Evolutionary conservation across 2,888 invertebrate genomes (phyloP).

Genomic region (Boloria selene): DNA sequence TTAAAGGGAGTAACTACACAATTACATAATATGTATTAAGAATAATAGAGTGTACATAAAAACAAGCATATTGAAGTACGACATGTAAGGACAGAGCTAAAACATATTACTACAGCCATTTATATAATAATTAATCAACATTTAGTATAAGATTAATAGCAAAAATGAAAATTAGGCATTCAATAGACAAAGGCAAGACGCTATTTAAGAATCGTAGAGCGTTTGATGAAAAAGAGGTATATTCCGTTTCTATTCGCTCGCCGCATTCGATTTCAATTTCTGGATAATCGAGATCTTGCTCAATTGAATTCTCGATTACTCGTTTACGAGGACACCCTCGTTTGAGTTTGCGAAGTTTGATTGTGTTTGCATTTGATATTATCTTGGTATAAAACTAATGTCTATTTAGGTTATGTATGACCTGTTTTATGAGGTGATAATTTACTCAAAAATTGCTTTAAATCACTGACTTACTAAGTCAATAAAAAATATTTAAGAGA

Average conservation of each 20-base stretch:
- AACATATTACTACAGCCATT: too few species aligned
- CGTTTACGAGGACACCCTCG: conserved; percentile 72
- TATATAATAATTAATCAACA: too few species aligned
- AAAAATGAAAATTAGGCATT: conserved; percentile 20
- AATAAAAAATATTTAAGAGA: too few species aligned
- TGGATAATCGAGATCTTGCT: conserved; percentile 79
- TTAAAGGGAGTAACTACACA: too few species aligned
- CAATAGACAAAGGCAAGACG: conserved; percentile 27
- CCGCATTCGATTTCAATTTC: conserved; percentile 76
- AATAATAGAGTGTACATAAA: too few species aligned
- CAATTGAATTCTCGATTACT: conserved; percentile 80
- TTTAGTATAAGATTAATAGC: conserved; percentile 4
- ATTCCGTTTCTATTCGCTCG: conserved; percentile 68
- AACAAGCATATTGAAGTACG: too few species aligned
- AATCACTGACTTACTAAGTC: too few species aligned
- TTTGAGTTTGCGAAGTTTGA: conserved; percentile 77
- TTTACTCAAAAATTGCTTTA: not conserved
- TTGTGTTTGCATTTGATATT: conserved; percentile 74
- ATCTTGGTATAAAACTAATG: conserved; percentile 62
- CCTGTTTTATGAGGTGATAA: conserved; percentile 22
- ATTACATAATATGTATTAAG: too few species aligned
- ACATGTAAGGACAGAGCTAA: too few species aligned
- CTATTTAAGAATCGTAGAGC: conserved; percentile 24
- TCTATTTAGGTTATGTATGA: conserved; percentile 44
- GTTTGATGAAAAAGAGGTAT: conserved; percentile 46